Evolutionary conservation across 1,140 invertebrate species (phyloP).

Genomic region (Heliconius hermathena): DNA sequence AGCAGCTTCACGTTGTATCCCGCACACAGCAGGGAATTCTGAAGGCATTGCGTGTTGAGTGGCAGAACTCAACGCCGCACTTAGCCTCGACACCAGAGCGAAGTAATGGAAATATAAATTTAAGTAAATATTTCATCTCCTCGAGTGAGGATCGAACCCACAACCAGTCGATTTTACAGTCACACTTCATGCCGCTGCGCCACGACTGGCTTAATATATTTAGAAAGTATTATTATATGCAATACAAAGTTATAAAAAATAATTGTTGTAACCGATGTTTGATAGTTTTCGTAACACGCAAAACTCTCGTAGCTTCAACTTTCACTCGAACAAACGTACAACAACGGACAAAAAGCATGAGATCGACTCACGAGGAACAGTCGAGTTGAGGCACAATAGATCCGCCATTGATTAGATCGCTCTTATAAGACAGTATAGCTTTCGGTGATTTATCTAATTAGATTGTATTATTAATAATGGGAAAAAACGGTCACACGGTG

Average conservation of each 20-base stretch:
- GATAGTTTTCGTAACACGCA: constrained; percentile 65
- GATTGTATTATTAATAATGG: neutral
- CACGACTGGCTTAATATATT: neutral
- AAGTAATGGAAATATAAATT: too few species aligned
- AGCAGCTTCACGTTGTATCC: too few species aligned
- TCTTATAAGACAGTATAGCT: neutral
- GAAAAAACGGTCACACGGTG: neutral
- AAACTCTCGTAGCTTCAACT: constrained; percentile 62
- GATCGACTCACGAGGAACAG: constrained; percentile 60
- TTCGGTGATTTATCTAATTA: neutral
- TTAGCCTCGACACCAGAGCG: too few species aligned
- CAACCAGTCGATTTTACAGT: too few species aligned
- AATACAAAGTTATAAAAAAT: constrained; percentile 34
- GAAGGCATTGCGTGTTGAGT: too few species aligned
- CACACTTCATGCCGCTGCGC: too few species aligned
- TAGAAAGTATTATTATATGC: neutral
- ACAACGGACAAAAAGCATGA: constrained; percentile 46
- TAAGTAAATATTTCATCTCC: too few species aligned
- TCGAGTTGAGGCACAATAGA: constrained; percentile 45
- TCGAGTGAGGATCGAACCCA: too few species aligned
- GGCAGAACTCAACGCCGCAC: too few species aligned
- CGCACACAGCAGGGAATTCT: too few species aligned
- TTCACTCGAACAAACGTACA: constrained; percentile 70
- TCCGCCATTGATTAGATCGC: constrained; percentile 43
- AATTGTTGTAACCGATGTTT: constrained; percentile 47